phyloP scores from a whole-genome alignment of 2,113 vertebrate genomes.

The Penelope pileata region DNA sequence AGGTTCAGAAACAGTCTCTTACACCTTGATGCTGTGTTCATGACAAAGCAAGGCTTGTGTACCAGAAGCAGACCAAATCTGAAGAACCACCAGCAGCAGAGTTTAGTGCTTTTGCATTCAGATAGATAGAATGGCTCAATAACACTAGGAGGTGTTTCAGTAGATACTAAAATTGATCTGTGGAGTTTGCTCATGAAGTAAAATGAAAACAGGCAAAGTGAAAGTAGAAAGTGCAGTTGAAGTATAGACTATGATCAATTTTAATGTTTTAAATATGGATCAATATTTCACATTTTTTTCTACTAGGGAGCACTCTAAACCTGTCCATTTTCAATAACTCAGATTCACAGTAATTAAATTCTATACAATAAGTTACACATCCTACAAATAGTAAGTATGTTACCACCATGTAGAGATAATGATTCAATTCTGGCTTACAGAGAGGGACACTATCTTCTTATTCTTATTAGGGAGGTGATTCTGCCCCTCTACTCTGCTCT shows the following conservation, averaged over 20 bases:
- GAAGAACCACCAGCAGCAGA: accelerated
- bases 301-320: background rate
- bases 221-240: background rate
- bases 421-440: background rate
- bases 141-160: background rate
- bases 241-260: background rate
- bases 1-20: too few species aligned
- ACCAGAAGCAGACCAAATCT: background rate
- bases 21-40: background rate
- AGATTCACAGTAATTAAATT: background rate
- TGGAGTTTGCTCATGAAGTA: background rate
- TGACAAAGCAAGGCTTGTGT: background rate
- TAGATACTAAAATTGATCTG: background rate
- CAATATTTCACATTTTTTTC: background rate
- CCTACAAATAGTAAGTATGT: background rate
- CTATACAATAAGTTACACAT: background rate
- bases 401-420: background rate
- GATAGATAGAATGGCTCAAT: background rate
- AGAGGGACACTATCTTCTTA: background rate
- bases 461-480: too few species aligned
- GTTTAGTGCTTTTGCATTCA: background rate
- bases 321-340: background rate
- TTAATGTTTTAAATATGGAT: background rate
- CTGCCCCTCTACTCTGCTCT: too few species aligned
- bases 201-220: background rate